Evolutionary conservation across 2,113 vertebrate species (phyloP).

Genomic region (Cinclus cinclus): DNA sequence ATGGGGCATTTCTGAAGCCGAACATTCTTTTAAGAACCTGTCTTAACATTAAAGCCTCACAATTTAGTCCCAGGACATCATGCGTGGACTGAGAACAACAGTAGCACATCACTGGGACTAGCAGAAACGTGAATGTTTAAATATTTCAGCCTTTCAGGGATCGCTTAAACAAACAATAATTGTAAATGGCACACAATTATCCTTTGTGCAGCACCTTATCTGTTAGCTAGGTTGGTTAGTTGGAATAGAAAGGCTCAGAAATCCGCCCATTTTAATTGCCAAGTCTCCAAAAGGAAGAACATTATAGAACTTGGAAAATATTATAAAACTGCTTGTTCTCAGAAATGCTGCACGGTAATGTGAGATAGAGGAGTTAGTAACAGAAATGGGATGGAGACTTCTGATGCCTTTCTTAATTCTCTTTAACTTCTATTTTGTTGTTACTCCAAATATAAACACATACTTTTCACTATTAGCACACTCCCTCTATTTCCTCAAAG

Average conservation of each 20-base stretch:
- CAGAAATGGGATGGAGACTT: slow-evolving; percentile 27
- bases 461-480: slow-evolving; percentile 52
- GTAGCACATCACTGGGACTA: neutral
- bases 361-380: slow-evolving; percentile 45
- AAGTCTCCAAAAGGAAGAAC: neutral
- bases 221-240: neutral
- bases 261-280: neutral
- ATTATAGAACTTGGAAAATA: neutral
- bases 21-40: neutral
- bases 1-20: neutral
- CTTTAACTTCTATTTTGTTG: slow-evolving; percentile 59
- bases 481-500: slow-evolving; percentile 46
- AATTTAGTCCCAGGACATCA: neutral
- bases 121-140: neutral
- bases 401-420: slow-evolving; percentile 51
- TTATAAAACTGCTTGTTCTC: neutral
- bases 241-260: neutral
- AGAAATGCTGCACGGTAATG: neutral
- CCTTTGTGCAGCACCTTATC: slow-evolving; percentile 11
- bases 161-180: neutral
- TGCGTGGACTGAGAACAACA: neutral
- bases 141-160: neutral
- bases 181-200: neutral
- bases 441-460: slow-evolving; percentile 56
- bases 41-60: neutral